Conservation (phyloP, 2,113 vertebrate genomes). For the Uria lomvia region DNA sequence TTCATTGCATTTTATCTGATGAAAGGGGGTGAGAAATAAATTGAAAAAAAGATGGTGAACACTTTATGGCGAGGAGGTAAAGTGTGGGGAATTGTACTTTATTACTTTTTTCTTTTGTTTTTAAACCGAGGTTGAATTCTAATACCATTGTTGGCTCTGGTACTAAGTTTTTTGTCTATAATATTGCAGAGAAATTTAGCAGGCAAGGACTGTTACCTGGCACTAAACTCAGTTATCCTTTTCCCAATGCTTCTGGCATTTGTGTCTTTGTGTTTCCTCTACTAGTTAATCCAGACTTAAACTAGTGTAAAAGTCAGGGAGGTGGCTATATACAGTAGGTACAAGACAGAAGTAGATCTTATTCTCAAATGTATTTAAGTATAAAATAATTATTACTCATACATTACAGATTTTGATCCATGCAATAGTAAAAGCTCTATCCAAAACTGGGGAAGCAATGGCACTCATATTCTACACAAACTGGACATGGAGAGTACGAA, state of each 20-base stretch:
- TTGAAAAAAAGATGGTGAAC: rapidly evolving
- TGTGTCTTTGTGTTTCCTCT: rapidly evolving
- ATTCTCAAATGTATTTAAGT: background rate
- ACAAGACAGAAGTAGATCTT: background rate
- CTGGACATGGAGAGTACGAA: background rate
- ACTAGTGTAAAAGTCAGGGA: rapidly evolving
- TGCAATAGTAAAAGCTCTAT: background rate
- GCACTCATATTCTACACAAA: background rate
- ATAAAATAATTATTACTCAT: background rate
- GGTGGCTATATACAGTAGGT: too few species aligned
- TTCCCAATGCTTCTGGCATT: rapidly evolving
- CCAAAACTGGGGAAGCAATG: background rate
- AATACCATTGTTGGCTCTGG: rapidly evolving
- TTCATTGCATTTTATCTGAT: too few species aligned
- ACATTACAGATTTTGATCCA: background rate
- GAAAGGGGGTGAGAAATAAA: background rate
- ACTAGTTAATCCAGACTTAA: background rate
- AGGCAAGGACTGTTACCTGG: background rate
- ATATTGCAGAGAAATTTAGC: background rate
- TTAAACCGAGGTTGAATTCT: background rate
- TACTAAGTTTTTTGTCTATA: background rate
- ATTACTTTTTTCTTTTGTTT: background rate
- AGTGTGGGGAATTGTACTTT: rapidly evolving
- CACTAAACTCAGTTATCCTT: rapidly evolving
- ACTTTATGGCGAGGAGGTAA: rapidly evolving